Evolutionary conservation across 2,888 invertebrate genomes (phyloP).

Genomic region (Bursaphelenchus okinawaensis): DNA sequence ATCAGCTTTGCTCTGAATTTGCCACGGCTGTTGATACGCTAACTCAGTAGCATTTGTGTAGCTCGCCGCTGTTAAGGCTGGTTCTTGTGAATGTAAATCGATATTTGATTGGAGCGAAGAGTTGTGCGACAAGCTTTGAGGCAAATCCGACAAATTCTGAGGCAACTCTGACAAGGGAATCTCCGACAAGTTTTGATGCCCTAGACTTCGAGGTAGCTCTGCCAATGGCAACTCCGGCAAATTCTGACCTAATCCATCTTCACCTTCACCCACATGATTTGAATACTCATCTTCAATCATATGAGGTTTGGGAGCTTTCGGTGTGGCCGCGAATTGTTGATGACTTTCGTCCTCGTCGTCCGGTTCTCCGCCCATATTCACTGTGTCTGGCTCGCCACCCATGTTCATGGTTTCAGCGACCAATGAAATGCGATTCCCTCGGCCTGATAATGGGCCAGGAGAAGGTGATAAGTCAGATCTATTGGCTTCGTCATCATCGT

Average conservation of each 20-base stretch:
- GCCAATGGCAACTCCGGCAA: constrained; percentile 1
- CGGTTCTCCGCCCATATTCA: constrained; percentile 36
- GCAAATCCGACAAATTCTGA: neutral
- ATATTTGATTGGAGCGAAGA: neutral
- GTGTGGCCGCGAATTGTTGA: constrained; percentile 11
- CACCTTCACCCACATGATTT: neutral
- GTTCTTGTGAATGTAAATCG: neutral
- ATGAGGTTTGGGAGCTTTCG: constrained; percentile 24
- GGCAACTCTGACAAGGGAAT: neutral
- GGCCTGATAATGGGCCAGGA: constrained; percentile 22
- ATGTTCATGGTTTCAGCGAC: constrained; percentile 24
- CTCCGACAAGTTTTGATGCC: neutral
- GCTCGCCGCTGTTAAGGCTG: neutral
- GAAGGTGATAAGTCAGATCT: constrained; percentile 21
- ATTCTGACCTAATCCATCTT: constrained; percentile 1
- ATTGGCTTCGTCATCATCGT: constrained; percentile 11
- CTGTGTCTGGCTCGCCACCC: constrained; percentile 30
- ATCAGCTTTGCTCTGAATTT: neutral
- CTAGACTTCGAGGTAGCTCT: neutral
- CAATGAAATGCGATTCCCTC: constrained; percentile 9
- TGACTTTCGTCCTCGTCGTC: constrained; percentile 14
- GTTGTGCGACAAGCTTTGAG: neutral
- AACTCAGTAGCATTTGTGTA: neutral
- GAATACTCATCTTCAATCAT: constrained; percentile 17
- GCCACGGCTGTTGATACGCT: neutral